These are phyloP conservation scores for Enteromius argenteus DNA, from an alignment of 2,797 vertebrate genomes.

Conservation along the genomic window DNA sequence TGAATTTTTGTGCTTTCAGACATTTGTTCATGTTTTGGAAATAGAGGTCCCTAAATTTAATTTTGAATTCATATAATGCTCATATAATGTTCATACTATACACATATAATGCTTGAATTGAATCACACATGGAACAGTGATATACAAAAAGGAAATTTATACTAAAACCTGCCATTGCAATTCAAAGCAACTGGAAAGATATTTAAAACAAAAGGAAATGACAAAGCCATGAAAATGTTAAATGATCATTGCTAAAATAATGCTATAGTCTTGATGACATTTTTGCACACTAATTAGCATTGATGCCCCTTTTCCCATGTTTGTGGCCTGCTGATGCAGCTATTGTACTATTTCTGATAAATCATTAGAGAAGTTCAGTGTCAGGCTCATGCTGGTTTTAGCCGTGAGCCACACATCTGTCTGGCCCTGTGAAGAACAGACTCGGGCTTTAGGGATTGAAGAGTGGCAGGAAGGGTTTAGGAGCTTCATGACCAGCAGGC, in stretches of 20 bases:
- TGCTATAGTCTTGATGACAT: not conserved
- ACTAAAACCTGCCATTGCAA: not conserved
- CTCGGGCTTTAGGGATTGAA: not conserved
- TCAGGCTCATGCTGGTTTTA: slow-evolving; percentile 4
- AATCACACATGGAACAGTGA: not conserved
- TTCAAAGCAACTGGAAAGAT: not conserved
- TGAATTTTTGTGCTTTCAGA: not conserved
- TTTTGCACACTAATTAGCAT: too few species aligned
- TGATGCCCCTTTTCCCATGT: not conserved
- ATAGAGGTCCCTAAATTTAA: slow-evolving; percentile 3
- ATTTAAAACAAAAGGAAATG: not conserved
- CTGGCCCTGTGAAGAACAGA: slow-evolving; percentile 15
- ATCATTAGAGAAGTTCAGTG: not conserved
- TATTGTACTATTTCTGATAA: not conserved
- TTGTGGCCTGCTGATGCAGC: not conserved
- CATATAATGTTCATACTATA: not conserved
- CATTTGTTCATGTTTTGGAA: slow-evolving; percentile 19
- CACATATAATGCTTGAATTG: not conserved
- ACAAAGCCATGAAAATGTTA: not conserved
- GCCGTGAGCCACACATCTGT: slow-evolving; percentile 22
- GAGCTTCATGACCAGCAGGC: slow-evolving; percentile 4
- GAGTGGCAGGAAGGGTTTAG: not conserved
- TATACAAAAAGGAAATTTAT: not conserved
- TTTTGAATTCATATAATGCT: slow-evolving; percentile 31
- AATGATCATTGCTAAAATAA: slow-evolving; percentile 6